Percentiles rank a stretch among this genome's conserved stretches.
These are phyloP conservation scores for Podotricha telesiphe DNA, from an alignment of 2,888 invertebrate genomes.

Conservation along the genomic window DNA sequence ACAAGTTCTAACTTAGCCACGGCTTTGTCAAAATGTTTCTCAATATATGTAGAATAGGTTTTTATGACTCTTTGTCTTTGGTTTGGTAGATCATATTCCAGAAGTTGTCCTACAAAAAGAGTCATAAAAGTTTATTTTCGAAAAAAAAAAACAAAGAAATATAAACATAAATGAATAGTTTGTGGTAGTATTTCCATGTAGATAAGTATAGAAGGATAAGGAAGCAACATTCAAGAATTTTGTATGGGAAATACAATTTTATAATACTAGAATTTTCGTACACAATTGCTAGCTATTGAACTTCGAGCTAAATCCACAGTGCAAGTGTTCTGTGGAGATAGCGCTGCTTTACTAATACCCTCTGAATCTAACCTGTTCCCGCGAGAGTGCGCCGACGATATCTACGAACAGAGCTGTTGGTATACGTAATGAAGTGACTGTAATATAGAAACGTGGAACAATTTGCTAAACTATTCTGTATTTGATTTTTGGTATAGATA, in stretches of 20 bases:
- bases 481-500: conserved; percentile 8
- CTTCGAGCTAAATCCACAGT: conserved; percentile 30
- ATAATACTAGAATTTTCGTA: not conserved
- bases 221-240: not conserved
- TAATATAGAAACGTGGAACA: conserved; percentile 17
- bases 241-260: conserved; percentile 1
- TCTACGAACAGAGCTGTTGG: conserved; percentile 28
- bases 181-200: too few relatives aligned
- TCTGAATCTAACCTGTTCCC: conserved; percentile 29
- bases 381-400: conserved; percentile 21
- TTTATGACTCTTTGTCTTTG: too few relatives aligned
- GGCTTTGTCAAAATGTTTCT: too few relatives aligned
- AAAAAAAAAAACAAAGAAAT: too few relatives aligned
- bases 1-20: too few relatives aligned
- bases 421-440: conserved; percentile 37
- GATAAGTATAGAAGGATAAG: too few relatives aligned
- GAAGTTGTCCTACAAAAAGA: too few relatives aligned
- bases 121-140: too few relatives aligned
- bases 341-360: conserved; percentile 37
- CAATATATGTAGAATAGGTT: too few relatives aligned
- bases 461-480: conserved; percentile 5
- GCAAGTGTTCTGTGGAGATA: conserved; percentile 42
- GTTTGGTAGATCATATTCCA: too few relatives aligned
- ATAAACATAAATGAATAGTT: too few relatives aligned
- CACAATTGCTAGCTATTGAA: conserved; percentile 25